phyloP scores from a whole-genome alignment of 2,113 vertebrate genomes.

The Malaclemys terrapin region DNA sequence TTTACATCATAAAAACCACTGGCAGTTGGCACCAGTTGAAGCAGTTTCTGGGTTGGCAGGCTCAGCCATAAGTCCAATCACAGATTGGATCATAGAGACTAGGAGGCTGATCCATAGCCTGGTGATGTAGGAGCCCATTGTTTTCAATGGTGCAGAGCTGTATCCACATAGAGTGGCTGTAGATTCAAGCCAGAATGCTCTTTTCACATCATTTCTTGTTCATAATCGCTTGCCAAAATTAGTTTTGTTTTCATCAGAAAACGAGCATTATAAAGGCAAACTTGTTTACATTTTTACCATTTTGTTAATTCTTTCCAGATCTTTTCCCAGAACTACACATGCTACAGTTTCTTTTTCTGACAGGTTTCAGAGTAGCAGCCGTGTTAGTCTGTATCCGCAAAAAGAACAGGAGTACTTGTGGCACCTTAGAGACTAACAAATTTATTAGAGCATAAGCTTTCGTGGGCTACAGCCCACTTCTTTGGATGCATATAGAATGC shows the following conservation, averaged over 20 bases:
- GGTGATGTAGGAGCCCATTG: neutral
- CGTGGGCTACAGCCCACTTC: too few species aligned
- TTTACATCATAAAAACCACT: neutral
- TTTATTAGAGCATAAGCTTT: too few species aligned
- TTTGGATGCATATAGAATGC: too few species aligned
- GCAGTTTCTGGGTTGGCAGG: neutral
- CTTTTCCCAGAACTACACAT: neutral
- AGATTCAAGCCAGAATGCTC: neutral
- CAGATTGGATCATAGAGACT: neutral
- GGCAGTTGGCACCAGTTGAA: neutral
- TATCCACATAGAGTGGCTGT: neutral
- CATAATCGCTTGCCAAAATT: neutral
- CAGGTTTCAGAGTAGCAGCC: too few species aligned
- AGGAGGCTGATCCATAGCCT: neutral
- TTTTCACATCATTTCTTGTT: neutral
- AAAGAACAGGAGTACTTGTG: too few species aligned
- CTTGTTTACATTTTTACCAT: neutral
- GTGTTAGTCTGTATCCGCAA: too few species aligned
- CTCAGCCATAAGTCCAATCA: neutral
- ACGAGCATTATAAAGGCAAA: neutral
- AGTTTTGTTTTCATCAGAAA: neutral
- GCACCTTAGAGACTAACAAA: too few species aligned
- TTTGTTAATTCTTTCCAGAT: neutral
- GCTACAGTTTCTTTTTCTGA: neutral
- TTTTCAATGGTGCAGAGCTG: neutral